Conservation (phyloP, 2,113 vertebrate species). For the Excalfactoria chinensis region DNA sequence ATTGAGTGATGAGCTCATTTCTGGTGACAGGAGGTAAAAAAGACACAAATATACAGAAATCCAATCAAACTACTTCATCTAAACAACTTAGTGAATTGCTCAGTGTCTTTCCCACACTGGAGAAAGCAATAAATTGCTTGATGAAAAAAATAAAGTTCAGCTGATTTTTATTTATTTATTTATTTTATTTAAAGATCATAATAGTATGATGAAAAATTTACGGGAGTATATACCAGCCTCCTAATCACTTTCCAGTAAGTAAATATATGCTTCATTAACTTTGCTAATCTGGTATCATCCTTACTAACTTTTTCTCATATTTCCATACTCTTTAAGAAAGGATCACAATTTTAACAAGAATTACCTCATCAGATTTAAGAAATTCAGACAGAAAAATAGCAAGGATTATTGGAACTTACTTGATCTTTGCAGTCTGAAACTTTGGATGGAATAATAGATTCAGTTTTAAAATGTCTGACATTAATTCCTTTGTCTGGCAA, state of each 20-base stretch:
- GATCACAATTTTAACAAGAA: neutral
- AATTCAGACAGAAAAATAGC: neutral
- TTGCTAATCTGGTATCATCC: neutral
- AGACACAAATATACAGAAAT: slow-evolving; percentile 50
- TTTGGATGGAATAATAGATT: neutral
- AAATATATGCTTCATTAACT: neutral
- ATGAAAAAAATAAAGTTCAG: slow-evolving; percentile 10
- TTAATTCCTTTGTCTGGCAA: neutral
- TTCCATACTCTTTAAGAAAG: neutral
- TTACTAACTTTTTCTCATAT: neutral
- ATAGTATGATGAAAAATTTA: neutral
- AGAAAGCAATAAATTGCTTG: slow-evolving; percentile 9
- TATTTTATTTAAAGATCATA: neutral
- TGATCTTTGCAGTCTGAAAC: neutral
- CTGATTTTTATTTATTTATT: neutral
- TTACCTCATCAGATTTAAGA: neutral
- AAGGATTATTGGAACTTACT: neutral
- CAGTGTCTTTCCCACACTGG: neutral
- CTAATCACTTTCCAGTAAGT: neutral
- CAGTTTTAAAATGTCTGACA: neutral
- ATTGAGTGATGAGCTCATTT: slow-evolving; percentile 36
- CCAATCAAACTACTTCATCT: slow-evolving; percentile 43
- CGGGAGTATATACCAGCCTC: neutral
- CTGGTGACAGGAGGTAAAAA: slow-evolving; percentile 3
- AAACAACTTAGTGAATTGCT: slow-evolving; percentile 44